Percentiles rank a stretch among this genome's conserved stretches.
These are phyloP conservation scores for Drosophila murphyi DNA, from an alignment of 1,140 invertebrate genomes.

Conservation along the genomic window DNA sequence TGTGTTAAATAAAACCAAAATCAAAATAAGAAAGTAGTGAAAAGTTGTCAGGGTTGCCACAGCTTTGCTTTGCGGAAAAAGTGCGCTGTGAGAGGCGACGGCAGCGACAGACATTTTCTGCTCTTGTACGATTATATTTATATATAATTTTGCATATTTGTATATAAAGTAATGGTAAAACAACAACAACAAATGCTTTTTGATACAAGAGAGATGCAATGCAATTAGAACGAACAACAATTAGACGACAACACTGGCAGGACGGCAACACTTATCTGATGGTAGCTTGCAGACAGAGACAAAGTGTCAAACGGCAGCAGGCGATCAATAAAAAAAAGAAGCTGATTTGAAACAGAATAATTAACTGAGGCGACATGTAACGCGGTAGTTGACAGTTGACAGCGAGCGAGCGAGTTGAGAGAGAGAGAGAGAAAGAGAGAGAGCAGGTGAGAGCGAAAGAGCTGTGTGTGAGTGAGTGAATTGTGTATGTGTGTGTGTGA, in stretches of 20 bases:
- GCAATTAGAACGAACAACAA: constrained; percentile 71
- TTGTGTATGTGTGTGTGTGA: constrained; percentile 4
- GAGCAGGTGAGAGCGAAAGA: constrained; percentile 7
- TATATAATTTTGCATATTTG: constrained; percentile 24
- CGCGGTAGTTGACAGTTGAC: background rate
- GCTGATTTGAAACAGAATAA: constrained; percentile 8
- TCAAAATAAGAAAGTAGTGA: constrained; percentile 38
- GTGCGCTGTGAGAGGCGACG: constrained; percentile 59
- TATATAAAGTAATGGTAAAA: constrained; percentile 53
- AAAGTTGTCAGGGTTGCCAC: constrained; percentile 62
- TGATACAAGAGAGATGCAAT: constrained; percentile 50
- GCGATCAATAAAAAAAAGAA: constrained; percentile 11
- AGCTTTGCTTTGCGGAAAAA: constrained; percentile 22
- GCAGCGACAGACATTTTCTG: constrained; percentile 68
- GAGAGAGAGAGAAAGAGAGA: background rate
- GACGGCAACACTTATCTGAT: constrained; percentile 43
- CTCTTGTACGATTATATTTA: background rate
- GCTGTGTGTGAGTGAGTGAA: background rate
- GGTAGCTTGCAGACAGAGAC: constrained; percentile 13
- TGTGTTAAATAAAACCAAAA: constrained; percentile 14
- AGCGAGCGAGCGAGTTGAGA: background rate
- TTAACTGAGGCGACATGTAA: background rate
- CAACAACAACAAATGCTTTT: constrained; percentile 76
- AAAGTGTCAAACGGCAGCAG: constrained; percentile 13
- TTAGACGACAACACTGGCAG: constrained; percentile 74